Evolutionary conservation across 2,113 vertebrate genomes (phyloP).

Genomic region (Ceyx melanurus): DNA sequence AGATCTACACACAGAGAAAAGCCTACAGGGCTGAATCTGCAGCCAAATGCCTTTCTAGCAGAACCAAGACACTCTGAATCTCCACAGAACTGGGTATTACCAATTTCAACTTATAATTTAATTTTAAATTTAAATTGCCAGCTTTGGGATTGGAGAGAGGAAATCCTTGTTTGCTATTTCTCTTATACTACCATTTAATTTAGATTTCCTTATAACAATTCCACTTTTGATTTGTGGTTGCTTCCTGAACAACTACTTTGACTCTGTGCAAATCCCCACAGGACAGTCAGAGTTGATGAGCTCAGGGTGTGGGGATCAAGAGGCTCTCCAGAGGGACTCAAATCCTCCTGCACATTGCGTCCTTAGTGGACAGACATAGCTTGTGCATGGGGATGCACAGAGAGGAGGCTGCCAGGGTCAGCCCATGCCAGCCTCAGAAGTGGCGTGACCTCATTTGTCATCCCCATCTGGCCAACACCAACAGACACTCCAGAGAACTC

Average conservation of each 20-base stretch:
- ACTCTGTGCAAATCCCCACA: background rate
- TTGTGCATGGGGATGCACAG: background rate
- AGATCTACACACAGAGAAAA: background rate
- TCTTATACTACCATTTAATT: background rate
- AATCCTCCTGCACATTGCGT: too few relatives aligned
- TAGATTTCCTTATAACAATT: conserved; percentile 15
- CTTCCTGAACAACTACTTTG: background rate
- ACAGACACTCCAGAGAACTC: background rate
- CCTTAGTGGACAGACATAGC: background rate
- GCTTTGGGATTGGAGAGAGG: background rate
- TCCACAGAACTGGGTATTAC: background rate
- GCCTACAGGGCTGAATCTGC: background rate
- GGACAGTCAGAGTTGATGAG: fast-evolving
- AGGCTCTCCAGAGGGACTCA: background rate
- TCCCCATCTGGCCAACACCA: background rate
- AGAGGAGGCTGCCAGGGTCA: background rate
- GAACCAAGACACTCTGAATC: background rate
- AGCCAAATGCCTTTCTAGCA: background rate
- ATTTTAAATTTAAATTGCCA: background rate
- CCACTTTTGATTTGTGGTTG: background rate
- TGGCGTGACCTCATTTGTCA: background rate
- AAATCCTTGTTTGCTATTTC: conserved; percentile 4
- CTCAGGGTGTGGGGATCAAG: background rate
- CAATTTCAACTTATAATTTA: background rate
- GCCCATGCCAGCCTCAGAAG: background rate